Base-by-base conservation (phyloP, 1,140 invertebrate genomes). In the Tetraneura akinire region DNA sequence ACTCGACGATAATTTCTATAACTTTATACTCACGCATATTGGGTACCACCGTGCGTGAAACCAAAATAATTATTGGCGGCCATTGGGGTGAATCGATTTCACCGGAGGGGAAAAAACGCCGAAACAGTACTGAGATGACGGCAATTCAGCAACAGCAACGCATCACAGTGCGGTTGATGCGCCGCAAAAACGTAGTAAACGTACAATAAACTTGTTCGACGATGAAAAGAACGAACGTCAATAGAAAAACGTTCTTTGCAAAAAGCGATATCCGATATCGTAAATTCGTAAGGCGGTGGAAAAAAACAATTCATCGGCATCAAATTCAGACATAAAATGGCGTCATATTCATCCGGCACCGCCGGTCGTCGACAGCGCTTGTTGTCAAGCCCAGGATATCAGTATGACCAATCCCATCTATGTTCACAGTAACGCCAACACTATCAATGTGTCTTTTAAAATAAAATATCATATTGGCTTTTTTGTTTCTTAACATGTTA, bases 41-140 rank as follows among this genome's bases (percentile, higher is more conserved):
- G 93, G 84, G 94, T 94, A 86, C 93, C 93, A 84, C 93, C 92
- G 86, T 94, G 93, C 85, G 93, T 93, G 90, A 95, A 95, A 84
- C 93, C 93, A 87, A 94, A 94, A 89, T 95, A 95, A 90, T 95
- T 95, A 89, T 95, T 95, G 86, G 93, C 91, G 86, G 93, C 92
- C 93, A 95, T 95, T 60, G 11, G 11, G 6, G 16, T n/a, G 68
- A 13, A 71, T 49, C 68, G 68, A 18, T 49, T 68, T 47, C 3
- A 21, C 55, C 26, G 57, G 23, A 6, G 42, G 23, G 13, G 42
- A 23, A 18, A 68, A 47, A 68, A 16, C 1, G 66, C 42, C 66
- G 21, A 21, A 23, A 23, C 16, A 0, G 8, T 21, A n/a, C n/a
- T 10, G 45, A 21, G 8, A 14, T 21, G 23, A 21, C 42, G 21